Conservation (phyloP, 1,140 invertebrate genomes). For the Forficula auricularia region DNA sequence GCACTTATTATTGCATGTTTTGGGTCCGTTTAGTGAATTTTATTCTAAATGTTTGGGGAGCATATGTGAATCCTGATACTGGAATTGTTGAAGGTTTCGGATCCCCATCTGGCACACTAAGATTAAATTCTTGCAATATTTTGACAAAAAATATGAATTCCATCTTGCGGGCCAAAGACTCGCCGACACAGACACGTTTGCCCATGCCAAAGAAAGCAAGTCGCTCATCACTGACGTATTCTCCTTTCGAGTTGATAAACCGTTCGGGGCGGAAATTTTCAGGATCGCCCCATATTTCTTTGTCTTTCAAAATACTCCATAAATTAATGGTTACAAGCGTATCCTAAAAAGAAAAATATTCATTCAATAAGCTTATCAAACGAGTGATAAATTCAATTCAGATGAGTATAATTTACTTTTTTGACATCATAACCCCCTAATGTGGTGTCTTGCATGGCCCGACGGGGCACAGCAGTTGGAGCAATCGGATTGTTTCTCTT, state of each 20-base stretch:
- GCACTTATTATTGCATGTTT: too few species aligned
- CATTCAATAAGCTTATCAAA: neutral
- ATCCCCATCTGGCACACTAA: slow-evolving; percentile 8
- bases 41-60: too few species aligned
- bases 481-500: slow-evolving; percentile 8
- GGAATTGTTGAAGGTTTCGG: slow-evolving; percentile 6
- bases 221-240: neutral
- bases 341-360: neutral
- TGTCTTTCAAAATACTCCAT: neutral
- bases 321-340: neutral
- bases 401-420: slow-evolving; percentile 14
- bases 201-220: slow-evolving; percentile 6
- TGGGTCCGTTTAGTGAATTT: too few species aligned
- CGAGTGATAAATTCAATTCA: neutral
- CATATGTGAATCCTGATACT: too few species aligned
- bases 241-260: neutral
- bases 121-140: slow-evolving; percentile 15
- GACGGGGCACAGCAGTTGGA: slow-evolving; percentile 14
- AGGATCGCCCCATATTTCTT: too few species aligned
- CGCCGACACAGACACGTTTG: slow-evolving; percentile 19
- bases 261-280: neutral
- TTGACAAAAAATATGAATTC: slow-evolving; percentile 18
- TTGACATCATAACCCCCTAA: slow-evolving; percentile 20
- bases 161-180: slow-evolving; percentile 17
- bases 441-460: slow-evolving; percentile 9